Base-by-base conservation (phyloP, 2,888 invertebrate genomes). In the Pristionchus maxplancki region DNA sequence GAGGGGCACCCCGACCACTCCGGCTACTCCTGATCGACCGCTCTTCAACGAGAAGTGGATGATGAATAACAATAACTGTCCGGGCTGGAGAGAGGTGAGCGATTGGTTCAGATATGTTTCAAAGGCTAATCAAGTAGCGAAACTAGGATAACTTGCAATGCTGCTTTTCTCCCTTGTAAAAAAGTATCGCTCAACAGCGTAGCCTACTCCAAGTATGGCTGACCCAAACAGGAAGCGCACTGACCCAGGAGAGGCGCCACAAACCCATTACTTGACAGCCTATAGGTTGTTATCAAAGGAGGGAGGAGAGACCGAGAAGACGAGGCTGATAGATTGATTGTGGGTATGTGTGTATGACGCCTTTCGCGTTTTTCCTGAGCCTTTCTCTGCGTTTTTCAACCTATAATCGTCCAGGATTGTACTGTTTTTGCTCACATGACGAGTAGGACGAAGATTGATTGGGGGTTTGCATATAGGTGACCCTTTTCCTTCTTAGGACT, bases 31-130 rank as follows among this genome's bases (percentile, higher is more conserved):
- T 2, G 85, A 85, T 15, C n/a, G 85, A 44, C 62, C 85, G 3
- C 85, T 62, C 3, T 85, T 85, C 85, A 85, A 85, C 24, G 85
- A 85, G 85, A 85, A 85, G n/a, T 85, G 62, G 64, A 64, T 64
- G 53, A 5, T 37, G 44, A 83, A 53, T 20, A 78, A 78, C 28
- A 78, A 83, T 20, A 74, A 74, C 28, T 48, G 78, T 48, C 78
- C 78, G 0, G 11, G 34, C 9, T 83, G 82, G 82, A 64, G 64
- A 85, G 85, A 85, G 85, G 85, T 85, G 11, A 24, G 64, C 24
- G 6, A 44, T 44, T 44, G 4, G 15, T 50, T 17, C 20, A 5
- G 50, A 8, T 50, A 17, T 50, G 62, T 62, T 62, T 28, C 62
- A 62, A 20, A n/a, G n/a, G 24, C 31, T 31, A 17, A 28, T 28